These are phyloP conservation scores for Pissodes strobi DNA, from an alignment of 1,140 invertebrate species.

Conservation along the genomic window DNA sequence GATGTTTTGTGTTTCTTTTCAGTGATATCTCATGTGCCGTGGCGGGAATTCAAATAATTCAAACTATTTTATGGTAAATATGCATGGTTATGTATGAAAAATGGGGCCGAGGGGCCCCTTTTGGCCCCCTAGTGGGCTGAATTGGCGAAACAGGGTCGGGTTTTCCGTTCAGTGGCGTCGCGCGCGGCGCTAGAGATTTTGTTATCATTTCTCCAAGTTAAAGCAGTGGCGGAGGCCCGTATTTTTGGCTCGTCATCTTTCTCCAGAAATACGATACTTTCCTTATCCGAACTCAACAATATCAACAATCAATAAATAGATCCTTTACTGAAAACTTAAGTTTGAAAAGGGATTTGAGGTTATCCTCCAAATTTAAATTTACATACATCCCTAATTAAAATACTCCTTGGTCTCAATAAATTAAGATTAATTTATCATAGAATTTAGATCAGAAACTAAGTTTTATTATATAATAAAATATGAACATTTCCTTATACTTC, in stretches of 20 bases:
- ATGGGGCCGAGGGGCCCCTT: slow-evolving; percentile 22
- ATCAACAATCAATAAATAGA: too few relatives aligned
- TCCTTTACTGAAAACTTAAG: too few relatives aligned
- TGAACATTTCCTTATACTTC: too few relatives aligned
- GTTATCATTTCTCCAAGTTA: slow-evolving; percentile 45
- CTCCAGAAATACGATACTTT: too few relatives aligned
- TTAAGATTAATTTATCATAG: too few relatives aligned
- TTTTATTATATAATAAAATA: too few relatives aligned
- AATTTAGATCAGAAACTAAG: too few relatives aligned
- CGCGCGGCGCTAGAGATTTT: slow-evolving; percentile 41
- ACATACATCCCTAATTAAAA: too few relatives aligned
- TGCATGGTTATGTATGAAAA: slow-evolving; percentile 11
- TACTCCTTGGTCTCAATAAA: too few relatives aligned
- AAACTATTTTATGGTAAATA: slow-evolving; percentile 39
- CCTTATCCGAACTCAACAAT: too few relatives aligned
- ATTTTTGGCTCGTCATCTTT: slow-evolving; percentile 7
- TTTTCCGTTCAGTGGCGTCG: slow-evolving; percentile 40
- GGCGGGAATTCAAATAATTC: slow-evolving; percentile 50
- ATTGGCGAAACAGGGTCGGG: slow-evolving; percentile 28
- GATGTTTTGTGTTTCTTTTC: slow-evolving; percentile 51
- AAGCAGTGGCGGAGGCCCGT: slow-evolving; percentile 35
- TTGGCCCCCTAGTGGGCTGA: slow-evolving; percentile 4
- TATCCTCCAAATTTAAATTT: too few relatives aligned
- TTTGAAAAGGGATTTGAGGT: too few relatives aligned
- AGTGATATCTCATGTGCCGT: slow-evolving; percentile 47